Evolutionary conservation across 30 jellyfish, hydroid and myxozoan genomes (phyloP).

Genomic region (Cassiopea andromeda): DNA sequence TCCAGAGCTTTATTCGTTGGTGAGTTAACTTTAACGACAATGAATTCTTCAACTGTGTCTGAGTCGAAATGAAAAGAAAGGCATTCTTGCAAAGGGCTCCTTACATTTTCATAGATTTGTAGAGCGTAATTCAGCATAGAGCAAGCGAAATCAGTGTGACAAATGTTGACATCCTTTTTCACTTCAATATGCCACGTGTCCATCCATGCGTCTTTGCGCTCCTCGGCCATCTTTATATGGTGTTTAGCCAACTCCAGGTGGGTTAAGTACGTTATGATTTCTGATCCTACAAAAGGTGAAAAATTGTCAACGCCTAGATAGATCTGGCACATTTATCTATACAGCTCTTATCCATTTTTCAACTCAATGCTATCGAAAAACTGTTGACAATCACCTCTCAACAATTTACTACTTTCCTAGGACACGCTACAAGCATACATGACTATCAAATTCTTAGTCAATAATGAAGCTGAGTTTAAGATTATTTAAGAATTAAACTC

Average conservation of each 20-base stretch:
- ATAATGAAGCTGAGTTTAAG: too few relatives aligned
- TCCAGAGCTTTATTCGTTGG: constrained; percentile 67
- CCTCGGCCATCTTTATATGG: constrained; percentile 77
- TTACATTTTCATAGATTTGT: constrained; percentile 79
- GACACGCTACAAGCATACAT: too few relatives aligned
- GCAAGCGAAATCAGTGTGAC: constrained; percentile 82
- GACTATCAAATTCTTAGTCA: too few relatives aligned
- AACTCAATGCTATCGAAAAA: too few relatives aligned
- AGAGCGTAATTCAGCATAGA: constrained; percentile 69
- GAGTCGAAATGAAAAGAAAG: constrained; percentile 84
- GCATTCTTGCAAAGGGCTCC: constrained; percentile 91
- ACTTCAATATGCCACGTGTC: constrained; percentile 91
- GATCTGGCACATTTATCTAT: too few relatives aligned
- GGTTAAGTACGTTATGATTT: constrained; percentile 65
- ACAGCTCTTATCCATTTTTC: too few relatives aligned
- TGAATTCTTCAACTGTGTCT: constrained; percentile 94
- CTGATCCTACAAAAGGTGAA: constrained; percentile 77
- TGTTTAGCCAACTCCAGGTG: constrained; percentile 87
- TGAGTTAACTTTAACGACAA: constrained; percentile 84
- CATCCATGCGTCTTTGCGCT: constrained; percentile 95
- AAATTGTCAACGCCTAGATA: background rate
- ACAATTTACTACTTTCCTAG: too few relatives aligned
- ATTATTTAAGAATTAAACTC: too few relatives aligned
- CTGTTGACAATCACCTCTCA: too few relatives aligned
- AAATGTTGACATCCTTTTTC: constrained; percentile 69